Base-by-base conservation (phyloP, 2,113 vertebrate genomes). In the Larimichthys crocea region DNA sequence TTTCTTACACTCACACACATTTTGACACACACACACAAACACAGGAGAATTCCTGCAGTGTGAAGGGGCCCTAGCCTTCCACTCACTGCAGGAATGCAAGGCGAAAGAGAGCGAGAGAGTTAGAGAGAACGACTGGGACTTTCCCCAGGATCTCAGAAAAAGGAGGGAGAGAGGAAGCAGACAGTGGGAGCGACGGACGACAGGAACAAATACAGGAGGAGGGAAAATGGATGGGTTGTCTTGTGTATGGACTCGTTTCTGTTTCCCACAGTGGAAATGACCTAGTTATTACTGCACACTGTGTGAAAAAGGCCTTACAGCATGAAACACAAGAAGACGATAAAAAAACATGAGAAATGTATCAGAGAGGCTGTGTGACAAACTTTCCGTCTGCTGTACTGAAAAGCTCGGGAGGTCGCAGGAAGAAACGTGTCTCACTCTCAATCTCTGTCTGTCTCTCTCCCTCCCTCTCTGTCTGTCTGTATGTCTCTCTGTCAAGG, bases 201-300 rank as follows among this genome's bases (percentile, higher is more conserved):
- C 89, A 94, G 92, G 92, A 93, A 94, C 92, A 94, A 91, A 91
- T 90, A 92, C 89, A 91, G 88, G 84, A 94, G 90, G 89, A 91
- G 88, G 91, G 84, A 91, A 93, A 91, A 94, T 90, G 86, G 90
- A 94, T 84, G 85, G 85, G 83, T 91, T 92, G 83, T 85, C 85
- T 88, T 86, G 86, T 85, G 76, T 75, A 84, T 71, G 74, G 76
- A 68, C 59, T 86, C 7, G 3, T 75, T 92, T 87, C 82, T 86
- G 68, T 88, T 93, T 94, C 93, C 93, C 93, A 94, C 93, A 92
- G 87, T 94, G 85, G 88, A 90, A 92, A 80, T 91, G 88, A 92
- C 93, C 92, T 80, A 86, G 85, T 89, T 92, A 86, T 90, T 80
- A 82, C 46, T 80, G 57, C 24, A 15, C 59, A 35, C 48, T 79